phyloP scores from a whole-genome alignment of 2,888 invertebrate species.

The Zootermopsis nevadensis region DNA sequence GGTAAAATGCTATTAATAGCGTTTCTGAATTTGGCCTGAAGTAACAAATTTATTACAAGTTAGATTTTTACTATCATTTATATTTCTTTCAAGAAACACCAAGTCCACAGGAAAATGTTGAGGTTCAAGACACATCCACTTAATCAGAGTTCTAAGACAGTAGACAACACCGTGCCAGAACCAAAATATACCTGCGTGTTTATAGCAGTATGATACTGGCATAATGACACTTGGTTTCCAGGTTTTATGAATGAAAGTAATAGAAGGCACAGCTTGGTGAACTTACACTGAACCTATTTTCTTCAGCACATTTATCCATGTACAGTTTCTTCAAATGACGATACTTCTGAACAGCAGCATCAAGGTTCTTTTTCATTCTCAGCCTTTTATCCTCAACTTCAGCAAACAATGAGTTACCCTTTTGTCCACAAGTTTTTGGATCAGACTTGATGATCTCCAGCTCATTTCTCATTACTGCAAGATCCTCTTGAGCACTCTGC shows the following conservation, averaged over 20 bases:
- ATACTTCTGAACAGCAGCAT: conserved; percentile 53
- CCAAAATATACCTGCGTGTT: not conserved
- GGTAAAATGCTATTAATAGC: too few species aligned
- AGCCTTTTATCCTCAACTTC: conserved; percentile 58
- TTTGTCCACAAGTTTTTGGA: conserved; percentile 51
- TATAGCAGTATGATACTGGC: not conserved
- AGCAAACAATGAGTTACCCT: conserved; percentile 58
- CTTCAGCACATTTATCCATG: conserved; percentile 16
- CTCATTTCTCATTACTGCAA: conserved; percentile 54
- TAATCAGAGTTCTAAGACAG: too few species aligned
- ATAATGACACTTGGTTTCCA: not conserved
- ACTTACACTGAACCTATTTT: not conserved
- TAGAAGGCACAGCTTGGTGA: not conserved
- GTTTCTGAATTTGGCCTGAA: too few species aligned
- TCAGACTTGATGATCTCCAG: conserved; percentile 52
- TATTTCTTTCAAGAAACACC: too few species aligned
- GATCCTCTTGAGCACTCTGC: conserved; percentile 55
- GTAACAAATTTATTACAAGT: too few species aligned
- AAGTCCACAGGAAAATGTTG: not conserved
- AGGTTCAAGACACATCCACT: not conserved
- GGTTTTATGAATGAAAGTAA: not conserved
- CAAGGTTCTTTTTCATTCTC: conserved; percentile 52
- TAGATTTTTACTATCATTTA: too few species aligned
- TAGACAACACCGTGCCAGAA: not conserved
- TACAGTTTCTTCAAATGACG: conserved; percentile 52